phyloP scores from a whole-genome alignment of 2,797 vertebrate species.

The Brachyrhaphis roseni region DNA sequence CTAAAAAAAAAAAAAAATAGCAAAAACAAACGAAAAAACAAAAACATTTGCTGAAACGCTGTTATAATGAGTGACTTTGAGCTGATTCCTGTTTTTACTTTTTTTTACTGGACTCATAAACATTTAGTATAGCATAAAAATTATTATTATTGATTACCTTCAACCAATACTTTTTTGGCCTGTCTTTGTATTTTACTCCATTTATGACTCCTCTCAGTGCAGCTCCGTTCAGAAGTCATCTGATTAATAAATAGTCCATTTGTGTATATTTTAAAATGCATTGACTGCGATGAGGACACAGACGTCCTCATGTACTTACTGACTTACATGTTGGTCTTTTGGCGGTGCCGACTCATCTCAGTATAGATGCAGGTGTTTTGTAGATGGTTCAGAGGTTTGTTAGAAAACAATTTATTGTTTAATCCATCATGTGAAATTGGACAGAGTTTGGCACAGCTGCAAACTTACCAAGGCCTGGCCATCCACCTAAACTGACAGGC shows the following conservation, averaged over 20 bases:
- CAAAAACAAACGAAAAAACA: too few species aligned
- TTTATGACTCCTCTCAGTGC: neutral
- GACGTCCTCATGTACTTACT: too few species aligned
- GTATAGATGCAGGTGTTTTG: neutral
- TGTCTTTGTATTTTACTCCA: neutral
- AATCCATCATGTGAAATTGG: neutral
- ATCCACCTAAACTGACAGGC: neutral
- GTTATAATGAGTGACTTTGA: neutral
- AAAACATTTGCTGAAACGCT: too few species aligned
- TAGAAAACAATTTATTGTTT: neutral
- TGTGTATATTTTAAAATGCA: neutral
- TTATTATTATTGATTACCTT: neutral
- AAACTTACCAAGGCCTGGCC: neutral
- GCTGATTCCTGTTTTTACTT: neutral
- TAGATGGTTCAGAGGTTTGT: neutral
- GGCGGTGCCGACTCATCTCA: neutral
- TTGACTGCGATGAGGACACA: too few species aligned
- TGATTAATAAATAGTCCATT: neutral
- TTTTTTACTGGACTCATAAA: neutral
- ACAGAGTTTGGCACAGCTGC: neutral
- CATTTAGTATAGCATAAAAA: neutral
- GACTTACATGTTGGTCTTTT: too few species aligned
- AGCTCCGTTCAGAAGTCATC: neutral
- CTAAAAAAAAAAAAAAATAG: too few species aligned
- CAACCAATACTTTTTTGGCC: neutral